Percentiles rank a stretch among this genome's conserved stretches.
phyloP scores from a whole-genome alignment of 2,797 vertebrate species.

The Meriones psammophilus region DNA sequence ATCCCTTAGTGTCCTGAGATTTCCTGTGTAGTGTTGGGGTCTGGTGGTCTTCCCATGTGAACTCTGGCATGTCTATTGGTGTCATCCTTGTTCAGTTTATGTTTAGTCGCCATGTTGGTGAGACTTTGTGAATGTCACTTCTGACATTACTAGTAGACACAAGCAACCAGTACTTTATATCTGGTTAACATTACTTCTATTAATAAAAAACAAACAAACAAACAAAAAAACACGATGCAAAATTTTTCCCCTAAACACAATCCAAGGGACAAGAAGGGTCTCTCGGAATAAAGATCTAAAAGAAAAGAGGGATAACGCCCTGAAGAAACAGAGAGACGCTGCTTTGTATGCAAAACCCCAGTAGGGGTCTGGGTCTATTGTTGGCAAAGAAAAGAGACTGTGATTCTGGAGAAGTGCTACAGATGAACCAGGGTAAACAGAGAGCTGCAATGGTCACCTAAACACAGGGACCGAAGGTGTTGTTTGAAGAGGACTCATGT shows the following conservation, averaged over 20 bases:
- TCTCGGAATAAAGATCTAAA: neutral
- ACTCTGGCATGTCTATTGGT: neutral
- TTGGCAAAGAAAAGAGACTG: rapidly evolving
- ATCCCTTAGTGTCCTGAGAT: neutral
- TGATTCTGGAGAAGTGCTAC: neutral
- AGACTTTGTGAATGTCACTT: neutral
- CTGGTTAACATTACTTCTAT: neutral
- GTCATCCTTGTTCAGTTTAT: neutral
- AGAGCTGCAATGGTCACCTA: neutral
- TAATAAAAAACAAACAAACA: neutral
- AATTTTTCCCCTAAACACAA: neutral
- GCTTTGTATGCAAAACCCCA: neutral
- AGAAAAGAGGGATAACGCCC: neutral
- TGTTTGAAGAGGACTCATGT: too few species aligned
- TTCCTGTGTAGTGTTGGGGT: neutral
- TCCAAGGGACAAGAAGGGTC: neutral
- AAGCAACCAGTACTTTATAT: neutral
- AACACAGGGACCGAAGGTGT: rapidly evolving
- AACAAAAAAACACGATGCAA: neutral
- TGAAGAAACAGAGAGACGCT: rapidly evolving
- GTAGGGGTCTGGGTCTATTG: rapidly evolving
- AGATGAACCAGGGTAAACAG: rapidly evolving
- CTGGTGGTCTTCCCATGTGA: neutral
- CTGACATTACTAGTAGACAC: neutral
- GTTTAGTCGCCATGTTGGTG: neutral